Percentiles rank a stretch among this genome's conserved stretches.
Conservation (phyloP, 2,113 vertebrate species). For the Suncus etruscus region DNA sequence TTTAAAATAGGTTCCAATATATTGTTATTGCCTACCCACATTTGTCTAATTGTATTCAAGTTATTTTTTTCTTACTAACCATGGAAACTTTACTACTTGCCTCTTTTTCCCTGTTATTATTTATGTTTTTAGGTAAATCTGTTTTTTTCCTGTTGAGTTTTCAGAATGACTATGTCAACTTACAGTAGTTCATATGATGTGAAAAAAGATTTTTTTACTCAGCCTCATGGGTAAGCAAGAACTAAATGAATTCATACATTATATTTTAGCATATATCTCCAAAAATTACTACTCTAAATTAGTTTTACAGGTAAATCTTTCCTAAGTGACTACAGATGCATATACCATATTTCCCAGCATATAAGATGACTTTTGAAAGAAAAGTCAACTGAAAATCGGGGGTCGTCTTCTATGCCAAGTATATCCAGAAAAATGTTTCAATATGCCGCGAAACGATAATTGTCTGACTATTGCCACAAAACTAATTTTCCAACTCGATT, state of each 20-base stretch:
- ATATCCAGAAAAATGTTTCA: too few species aligned
- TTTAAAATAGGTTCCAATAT: slow-evolving; percentile 58
- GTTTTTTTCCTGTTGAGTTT: background rate
- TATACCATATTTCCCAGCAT: too few species aligned
- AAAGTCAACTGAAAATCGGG: too few species aligned
- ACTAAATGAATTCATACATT: slow-evolving; percentile 11
- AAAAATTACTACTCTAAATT: background rate
- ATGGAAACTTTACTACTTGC: slow-evolving; percentile 41
- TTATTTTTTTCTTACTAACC: slow-evolving; percentile 50
- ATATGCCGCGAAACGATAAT: too few species aligned
- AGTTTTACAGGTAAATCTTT: background rate
- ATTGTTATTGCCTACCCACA: slow-evolving; percentile 60
- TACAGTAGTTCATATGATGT: slow-evolving; percentile 32
- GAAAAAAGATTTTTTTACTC: slow-evolving; percentile 2
- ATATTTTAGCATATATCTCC: background rate
- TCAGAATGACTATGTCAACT: background rate
- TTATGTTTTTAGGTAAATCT: background rate
- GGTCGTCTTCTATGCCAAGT: too few species aligned
- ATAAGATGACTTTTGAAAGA: too few species aligned
- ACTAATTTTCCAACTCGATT: too few species aligned
- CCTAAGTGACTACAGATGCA: background rate
- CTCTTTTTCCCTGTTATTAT: slow-evolving; percentile 55
- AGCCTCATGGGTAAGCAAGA: slow-evolving; percentile 1
- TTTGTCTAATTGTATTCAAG: slow-evolving; percentile 78
- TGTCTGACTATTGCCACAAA: too few species aligned